Evolutionary conservation across 1,140 invertebrate genomes (phyloP).

Genomic region (Papilio glaucus): DNA sequence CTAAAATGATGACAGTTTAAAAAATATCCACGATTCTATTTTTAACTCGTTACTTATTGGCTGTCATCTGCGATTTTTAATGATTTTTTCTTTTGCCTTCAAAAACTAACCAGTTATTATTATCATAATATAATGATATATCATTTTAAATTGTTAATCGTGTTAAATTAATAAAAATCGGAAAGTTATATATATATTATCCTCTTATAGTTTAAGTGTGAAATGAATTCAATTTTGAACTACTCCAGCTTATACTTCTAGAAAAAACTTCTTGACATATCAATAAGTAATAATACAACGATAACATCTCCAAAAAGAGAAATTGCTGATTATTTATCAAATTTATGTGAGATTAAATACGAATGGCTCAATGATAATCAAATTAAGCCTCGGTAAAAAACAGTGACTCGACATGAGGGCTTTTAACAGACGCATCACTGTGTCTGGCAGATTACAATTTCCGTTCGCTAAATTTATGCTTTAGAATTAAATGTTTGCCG

Average conservation of each 20-base stretch:
- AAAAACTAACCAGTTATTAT: neutral
- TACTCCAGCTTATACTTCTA: too few relatives aligned
- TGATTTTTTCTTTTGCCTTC: neutral
- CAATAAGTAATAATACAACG: too few relatives aligned
- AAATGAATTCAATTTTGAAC: too few relatives aligned
- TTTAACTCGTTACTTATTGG: neutral
- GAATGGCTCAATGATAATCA: neutral
- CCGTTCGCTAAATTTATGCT: neutral
- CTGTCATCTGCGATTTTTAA: neutral
- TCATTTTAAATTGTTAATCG: too few relatives aligned
- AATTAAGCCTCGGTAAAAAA: neutral
- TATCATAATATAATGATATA: too few relatives aligned
- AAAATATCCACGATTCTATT: conserved; percentile 16
- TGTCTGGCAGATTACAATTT: conserved; percentile 7
- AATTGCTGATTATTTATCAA: too few relatives aligned
- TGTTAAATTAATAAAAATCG: too few relatives aligned
- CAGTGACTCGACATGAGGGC: neutral
- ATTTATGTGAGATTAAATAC: neutral
- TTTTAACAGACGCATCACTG: neutral
- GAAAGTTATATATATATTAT: too few relatives aligned
- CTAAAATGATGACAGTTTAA: conserved; percentile 25
- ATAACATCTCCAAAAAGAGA: too few relatives aligned
- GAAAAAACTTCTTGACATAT: too few relatives aligned
- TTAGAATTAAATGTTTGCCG: neutral
- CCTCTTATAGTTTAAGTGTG: too few relatives aligned